Evolutionary conservation across 2,797 vertebrate species (phyloP), one percentile per base, ranked within the genome.

Genomic region (Sebastes baramenuke): DNA sequence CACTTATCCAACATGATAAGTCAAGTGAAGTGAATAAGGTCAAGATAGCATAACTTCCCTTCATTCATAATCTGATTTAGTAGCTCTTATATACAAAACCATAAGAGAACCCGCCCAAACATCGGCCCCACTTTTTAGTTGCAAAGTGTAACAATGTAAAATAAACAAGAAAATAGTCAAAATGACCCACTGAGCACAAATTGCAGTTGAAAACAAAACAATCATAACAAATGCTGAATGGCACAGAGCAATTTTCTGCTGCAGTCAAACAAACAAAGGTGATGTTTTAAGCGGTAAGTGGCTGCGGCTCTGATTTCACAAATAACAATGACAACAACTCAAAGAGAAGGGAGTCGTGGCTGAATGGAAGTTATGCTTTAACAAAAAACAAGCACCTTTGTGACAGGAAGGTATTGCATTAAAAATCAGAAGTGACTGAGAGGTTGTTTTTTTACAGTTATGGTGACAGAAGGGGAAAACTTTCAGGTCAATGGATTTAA

Each of bases 241-340:
- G 49, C 82, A 79, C 24, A 2, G 65, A 86, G 79, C 80, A 89
- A 87, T 92, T 90, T 90, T 64, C 69, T 80, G 77, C 76, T 12
- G 52, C 81, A 86, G 87, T 87, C 84, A 81, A 89, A 79, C 80
- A 89, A 88, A 91, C 73, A 84, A 77, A 68, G 79, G 46, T 81
- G 77, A 70, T 56, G 72, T 78, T 90, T 89, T 86, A 78, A 73
- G 64, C 2, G 9, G 65, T 74, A 80, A 90, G 87, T 90, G 91
- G 87, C 76, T 82, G 38, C 29, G 34, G 65, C 70, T 66, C 42
- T 54, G 67, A 84, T 88, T 88, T 90, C 72, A 73, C 67, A 86
- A 83, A 87, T 60, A 82, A 84, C 72, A 84, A 78, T 72, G 79
- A 81, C 62, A 85, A 67, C 84, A 77, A 36, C 64, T 82, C 59